A percentile compares a stretch with the other conserved stretches of the same genome.
These are phyloP conservation scores for Pyrochroa serraticornis DNA, from an alignment of 2,888 invertebrate genomes.

Conservation along the genomic window DNA sequence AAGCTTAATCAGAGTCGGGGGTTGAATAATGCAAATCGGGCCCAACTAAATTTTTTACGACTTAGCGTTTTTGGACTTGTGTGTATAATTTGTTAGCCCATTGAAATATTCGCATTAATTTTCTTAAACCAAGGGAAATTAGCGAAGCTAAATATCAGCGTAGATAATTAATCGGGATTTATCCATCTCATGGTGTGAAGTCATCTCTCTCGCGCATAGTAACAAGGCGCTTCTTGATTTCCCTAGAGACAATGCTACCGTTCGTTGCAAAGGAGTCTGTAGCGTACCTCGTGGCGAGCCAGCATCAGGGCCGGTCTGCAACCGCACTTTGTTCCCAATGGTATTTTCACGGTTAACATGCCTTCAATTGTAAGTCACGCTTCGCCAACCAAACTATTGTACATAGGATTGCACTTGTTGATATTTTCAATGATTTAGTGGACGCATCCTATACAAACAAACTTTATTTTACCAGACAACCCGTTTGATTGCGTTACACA, in stretches of 20 bases:
- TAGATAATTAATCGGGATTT: slow-evolving; percentile 38
- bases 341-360: slow-evolving; percentile 33
- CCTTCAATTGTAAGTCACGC: slow-evolving; percentile 32
- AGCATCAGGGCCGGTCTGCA: slow-evolving; percentile 26
- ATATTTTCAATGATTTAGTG: slow-evolving; percentile 28
- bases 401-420: slow-evolving; percentile 28
- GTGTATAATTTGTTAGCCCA: slow-evolving; percentile 14
- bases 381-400: slow-evolving; percentile 29
- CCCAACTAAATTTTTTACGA: background rate
- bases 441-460: slow-evolving; percentile 4
- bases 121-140: slow-evolving; percentile 16
- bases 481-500: slow-evolving; percentile 6
- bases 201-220: slow-evolving; percentile 33
- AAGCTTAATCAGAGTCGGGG: background rate
- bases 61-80: background rate
- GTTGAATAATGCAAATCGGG: no score
- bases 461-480: slow-evolving; percentile 5
- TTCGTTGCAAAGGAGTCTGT: slow-evolving; percentile 31
- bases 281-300: slow-evolving; percentile 25
- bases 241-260: slow-evolving; percentile 33
- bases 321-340: slow-evolving; percentile 30
- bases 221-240: slow-evolving; percentile 38
- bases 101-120: slow-evolving; percentile 15
- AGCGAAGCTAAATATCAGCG: slow-evolving; percentile 23
- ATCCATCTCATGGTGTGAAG: slow-evolving; percentile 33